phyloP scores from a whole-genome alignment of 1,140 invertebrate species.

The Luehdorfia chinensis region DNA sequence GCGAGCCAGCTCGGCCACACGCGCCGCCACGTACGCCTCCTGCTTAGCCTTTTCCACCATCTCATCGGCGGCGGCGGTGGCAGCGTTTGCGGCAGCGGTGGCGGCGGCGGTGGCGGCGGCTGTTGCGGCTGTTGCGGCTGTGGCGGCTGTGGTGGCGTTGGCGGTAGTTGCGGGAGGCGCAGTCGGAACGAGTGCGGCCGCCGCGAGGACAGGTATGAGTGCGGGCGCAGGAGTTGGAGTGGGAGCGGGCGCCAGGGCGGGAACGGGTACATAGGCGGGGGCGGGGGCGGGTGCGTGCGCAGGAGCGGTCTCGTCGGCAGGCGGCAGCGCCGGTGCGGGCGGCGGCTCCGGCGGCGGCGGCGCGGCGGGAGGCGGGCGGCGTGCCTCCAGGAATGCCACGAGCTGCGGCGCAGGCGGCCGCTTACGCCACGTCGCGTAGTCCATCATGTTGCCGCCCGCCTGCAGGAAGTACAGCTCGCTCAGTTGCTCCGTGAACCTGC shows the following conservation, averaged over 20 bases:
- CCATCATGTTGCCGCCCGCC: conserved; percentile 91
- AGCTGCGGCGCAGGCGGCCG: conserved; percentile 85
- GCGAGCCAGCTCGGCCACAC: conserved; percentile 91
- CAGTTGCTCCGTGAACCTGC: conserved; percentile 86
- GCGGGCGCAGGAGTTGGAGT: conserved; percentile 83
- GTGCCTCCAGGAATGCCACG: conserved; percentile 84
- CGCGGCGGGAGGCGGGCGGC: conserved; percentile 77
- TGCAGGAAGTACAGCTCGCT: conserved; percentile 92
- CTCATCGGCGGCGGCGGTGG: conserved; percentile 33
- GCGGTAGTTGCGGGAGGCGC: conserved; percentile 83
- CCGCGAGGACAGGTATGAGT: conserved; percentile 82
- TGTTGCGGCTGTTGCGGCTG: conserved; percentile 53
- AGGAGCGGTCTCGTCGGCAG: conserved; percentile 73
- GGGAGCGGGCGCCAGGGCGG: conserved; percentile 79
- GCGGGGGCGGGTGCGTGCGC: conserved; percentile 40
- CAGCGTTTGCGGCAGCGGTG: neutral
- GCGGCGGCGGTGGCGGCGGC: conserved; percentile 72
- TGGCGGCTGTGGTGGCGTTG: conserved; percentile 62
- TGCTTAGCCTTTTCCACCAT: conserved; percentile 81
- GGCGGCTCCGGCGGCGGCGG: conserved; percentile 64
- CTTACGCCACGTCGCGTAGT: conserved; percentile 89
- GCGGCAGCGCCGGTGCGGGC: conserved; percentile 80
- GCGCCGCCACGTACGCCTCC: conserved; percentile 95
- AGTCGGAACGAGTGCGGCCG: conserved; percentile 80
- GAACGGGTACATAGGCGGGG: conserved; percentile 71